Evolutionary conservation across 2,888 invertebrate species (phyloP).

Genomic region (Hypomecis punctinalis): DNA sequence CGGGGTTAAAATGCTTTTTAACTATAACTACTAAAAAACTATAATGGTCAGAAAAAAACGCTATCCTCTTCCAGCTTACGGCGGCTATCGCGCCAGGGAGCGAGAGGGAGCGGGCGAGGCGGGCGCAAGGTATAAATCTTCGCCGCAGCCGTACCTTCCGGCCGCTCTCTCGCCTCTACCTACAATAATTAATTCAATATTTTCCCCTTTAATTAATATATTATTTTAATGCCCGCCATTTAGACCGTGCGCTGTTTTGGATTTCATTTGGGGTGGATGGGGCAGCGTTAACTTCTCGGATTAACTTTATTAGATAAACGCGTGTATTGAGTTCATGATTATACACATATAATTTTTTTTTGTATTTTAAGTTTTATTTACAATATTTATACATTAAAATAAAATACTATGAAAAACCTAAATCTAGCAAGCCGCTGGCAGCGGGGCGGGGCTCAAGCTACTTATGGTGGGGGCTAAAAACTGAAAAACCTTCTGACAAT

Average conservation of each 20-base stretch:
- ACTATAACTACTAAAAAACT: no score
- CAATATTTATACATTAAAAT: no score
- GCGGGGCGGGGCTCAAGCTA: no score
- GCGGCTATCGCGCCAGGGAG: conserved; percentile 19
- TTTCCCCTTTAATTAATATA: conserved; percentile 61
- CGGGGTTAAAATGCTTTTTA: no score
- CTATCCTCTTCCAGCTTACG: conserved; percentile 1
- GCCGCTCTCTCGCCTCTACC: conserved; percentile 50
- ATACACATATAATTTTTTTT: no score
- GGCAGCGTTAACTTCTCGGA: conserved; percentile 17
- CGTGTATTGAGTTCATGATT: not conserved
- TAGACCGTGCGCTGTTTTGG: conserved; percentile 32
- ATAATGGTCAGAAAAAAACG: no score
- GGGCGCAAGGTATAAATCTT: conserved; percentile 63
- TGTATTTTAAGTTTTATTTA: no score
- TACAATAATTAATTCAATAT: conserved; percentile 63
- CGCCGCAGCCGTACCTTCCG: conserved; percentile 57
- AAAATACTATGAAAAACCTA: no score
- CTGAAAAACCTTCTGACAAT: no score
- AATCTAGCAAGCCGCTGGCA: no score
- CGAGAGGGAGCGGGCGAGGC: conserved; percentile 9
- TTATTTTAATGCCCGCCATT: conserved; percentile 51
- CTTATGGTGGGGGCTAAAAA: no score
- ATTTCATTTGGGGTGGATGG: conserved; percentile 27
- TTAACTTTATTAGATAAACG: conserved; percentile 11